phyloP scores from a whole-genome alignment of 2,797 vertebrate species.

The Meriones psammophilus region DNA sequence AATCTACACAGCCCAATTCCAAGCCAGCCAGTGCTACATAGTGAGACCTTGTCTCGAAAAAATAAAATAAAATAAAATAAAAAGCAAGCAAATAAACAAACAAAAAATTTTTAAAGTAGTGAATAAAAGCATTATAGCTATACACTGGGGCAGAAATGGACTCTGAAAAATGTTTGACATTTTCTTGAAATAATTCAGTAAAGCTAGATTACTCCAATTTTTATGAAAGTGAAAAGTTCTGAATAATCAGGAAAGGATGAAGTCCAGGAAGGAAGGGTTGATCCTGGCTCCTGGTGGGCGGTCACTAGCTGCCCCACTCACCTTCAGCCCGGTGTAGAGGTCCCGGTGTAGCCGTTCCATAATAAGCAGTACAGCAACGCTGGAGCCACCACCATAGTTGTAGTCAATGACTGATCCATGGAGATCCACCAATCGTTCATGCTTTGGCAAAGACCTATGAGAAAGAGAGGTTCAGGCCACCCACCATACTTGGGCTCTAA shows the following conservation, averaged over 20 bases:
- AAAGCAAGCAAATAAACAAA: neutral
- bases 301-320: slow-evolving; percentile 70
- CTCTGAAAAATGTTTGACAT: slow-evolving; percentile 1
- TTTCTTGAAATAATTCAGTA: slow-evolving; percentile 12
- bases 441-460: slow-evolving; percentile 94
- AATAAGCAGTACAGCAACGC: slow-evolving; percentile 96
- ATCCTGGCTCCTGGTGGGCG: fast-evolving
- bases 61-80: neutral
- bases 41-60: neutral
- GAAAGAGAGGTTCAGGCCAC: neutral
- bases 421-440: slow-evolving; percentile 96
- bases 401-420: slow-evolving; percentile 99
- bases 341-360: slow-evolving; percentile 99
- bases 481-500: neutral
- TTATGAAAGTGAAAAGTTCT: neutral
- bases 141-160: neutral
- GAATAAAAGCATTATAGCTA: neutral
- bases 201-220: neutral
- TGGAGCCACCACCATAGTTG: slow-evolving; percentile 94
- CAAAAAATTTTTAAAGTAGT: neutral
- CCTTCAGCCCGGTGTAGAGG: slow-evolving; percentile 98
- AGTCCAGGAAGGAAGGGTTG: neutral
- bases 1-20: neutral
- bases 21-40: neutral
- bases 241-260: neutral